phyloP scores from a whole-genome alignment of 2,113 vertebrate species.

The Saiga tatarica region DNA sequence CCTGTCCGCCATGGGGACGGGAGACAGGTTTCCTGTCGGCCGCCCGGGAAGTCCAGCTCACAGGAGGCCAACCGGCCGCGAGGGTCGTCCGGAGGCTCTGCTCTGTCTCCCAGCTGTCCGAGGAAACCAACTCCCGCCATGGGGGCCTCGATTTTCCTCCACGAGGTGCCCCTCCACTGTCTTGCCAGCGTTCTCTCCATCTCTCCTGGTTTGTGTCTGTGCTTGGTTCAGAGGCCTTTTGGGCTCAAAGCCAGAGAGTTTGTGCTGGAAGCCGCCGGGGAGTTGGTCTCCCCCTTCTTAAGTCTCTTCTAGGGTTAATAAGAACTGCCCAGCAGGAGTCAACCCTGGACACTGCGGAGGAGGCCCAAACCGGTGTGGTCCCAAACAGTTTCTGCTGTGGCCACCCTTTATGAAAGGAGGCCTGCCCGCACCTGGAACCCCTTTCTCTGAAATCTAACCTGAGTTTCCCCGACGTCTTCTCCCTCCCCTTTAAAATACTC shows the following conservation, averaged over 20 bases:
- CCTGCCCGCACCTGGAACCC: background rate
- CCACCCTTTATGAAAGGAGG: background rate
- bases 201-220: background rate
- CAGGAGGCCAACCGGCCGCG: too few species aligned
- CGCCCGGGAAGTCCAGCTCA: rapidly evolving
- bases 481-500: background rate
- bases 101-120: background rate
- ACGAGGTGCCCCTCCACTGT: rapidly evolving
- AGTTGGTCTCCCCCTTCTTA: background rate
- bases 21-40: background rate
- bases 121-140: background rate
- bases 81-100: rapidly evolving
- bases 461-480: rapidly evolving
- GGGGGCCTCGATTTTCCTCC: background rate
- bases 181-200: background rate
- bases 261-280: rapidly evolving
- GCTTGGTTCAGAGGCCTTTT: background rate
- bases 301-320: background rate
- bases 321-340: background rate
- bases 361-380: rapidly evolving
- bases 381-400: background rate
- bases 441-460: background rate
- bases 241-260: background rate
- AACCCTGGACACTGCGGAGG: rapidly evolving
- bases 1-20: rapidly evolving